Evolutionary conservation across 2,797 vertebrate genomes (phyloP).

Genomic region (Acropternis orthonyx): DNA sequence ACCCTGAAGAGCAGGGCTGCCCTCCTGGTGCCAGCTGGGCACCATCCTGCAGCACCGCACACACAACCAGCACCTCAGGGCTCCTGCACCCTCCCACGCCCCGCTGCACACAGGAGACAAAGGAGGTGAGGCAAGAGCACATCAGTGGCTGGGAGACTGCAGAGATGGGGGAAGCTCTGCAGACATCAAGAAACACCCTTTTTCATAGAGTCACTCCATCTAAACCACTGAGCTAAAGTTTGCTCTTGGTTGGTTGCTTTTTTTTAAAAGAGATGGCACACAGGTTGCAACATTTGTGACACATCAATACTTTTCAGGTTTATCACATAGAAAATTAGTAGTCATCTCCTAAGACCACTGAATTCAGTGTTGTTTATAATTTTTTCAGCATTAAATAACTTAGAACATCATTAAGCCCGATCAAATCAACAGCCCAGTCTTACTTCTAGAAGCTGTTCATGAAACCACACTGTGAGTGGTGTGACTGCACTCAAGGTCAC

Average conservation of each 20-base stretch:
- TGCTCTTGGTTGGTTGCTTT: background rate
- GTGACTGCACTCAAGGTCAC: background rate
- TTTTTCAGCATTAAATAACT: background rate
- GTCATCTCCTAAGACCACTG: background rate
- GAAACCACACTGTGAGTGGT: background rate
- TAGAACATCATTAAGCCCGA: background rate
- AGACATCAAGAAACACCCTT: background rate
- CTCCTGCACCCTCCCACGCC: background rate
- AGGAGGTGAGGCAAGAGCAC: background rate
- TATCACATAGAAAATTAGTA: background rate
- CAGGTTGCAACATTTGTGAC: background rate
- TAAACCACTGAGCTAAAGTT: background rate
- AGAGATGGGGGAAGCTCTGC: background rate
- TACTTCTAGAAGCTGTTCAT: background rate
- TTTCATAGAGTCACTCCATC: background rate
- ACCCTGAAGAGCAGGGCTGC: background rate
- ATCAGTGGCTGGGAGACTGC: background rate
- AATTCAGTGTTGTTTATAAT: background rate
- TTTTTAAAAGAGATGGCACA: background rate
- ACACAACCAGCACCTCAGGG: fast-evolving
- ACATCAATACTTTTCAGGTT: background rate
- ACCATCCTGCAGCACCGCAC: fast-evolving
- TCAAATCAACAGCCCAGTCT: background rate
- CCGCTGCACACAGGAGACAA: fast-evolving
- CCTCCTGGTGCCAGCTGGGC: background rate